Base-by-base conservation (phyloP, 2,888 invertebrate species). In the Drosophila eohydei region DNA sequence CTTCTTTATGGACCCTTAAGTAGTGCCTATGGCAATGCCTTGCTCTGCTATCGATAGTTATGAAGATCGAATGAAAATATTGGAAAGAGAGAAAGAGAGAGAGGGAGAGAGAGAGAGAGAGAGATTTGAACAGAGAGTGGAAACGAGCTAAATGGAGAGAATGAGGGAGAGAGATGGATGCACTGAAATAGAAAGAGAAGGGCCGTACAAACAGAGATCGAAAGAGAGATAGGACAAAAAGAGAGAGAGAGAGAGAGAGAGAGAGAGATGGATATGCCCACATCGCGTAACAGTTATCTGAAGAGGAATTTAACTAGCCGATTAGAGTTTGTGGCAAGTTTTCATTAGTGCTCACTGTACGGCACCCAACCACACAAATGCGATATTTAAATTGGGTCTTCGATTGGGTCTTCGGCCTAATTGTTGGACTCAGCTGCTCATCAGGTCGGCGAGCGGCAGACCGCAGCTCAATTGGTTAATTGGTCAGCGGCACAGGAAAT, bases 401-500 rank as follows among this genome's bases (percentile, higher is more conserved):
- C 3, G 32, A 38, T 34, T 32, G 65, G 12, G 30, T 26, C n/a
- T 41, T 16, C 8, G 44, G 38, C 48, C 41, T 41, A 57, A 67
- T 67, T 68, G 57, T 30, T 28, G 40, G 69, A 14, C 34, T 36
- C 41, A 14, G 28, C 50, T 40, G 32, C 16, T 41, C 21, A 26
- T n/a, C 67, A 38, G 43, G 34, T 28, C 30, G 21, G 51, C 36
- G 43, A 36, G 38, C 38, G 48, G 40, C 40, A 43, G 6, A 38
- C 44, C 21, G 32, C 32, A 51, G 43, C 32, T 52, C 60, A 79
- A 76, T 75, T 79, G 61, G 58, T 69, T 69, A 63, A 61, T 76
- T 69, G 75, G 54, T 51, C 40, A 16, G 56, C 59, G 56, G 61
- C 44, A 80, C 77, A 77, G 77, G 77, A 77, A 77, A 77, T 77